These are phyloP conservation scores for Leptopilina syphax DNA, from an alignment of 2,888 invertebrate species.

Conservation along the genomic window DNA sequence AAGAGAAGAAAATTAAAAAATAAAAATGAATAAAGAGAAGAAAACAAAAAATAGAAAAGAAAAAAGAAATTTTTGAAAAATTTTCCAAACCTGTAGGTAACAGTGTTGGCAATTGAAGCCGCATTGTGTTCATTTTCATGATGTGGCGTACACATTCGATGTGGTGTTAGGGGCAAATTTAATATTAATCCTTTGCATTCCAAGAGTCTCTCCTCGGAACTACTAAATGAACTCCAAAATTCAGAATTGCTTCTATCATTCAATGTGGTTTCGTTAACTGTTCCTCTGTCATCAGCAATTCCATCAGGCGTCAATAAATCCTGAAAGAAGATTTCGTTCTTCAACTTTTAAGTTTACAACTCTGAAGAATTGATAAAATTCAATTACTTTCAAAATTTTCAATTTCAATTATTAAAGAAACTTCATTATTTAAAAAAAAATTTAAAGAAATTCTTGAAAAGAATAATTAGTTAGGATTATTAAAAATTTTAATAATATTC, in stretches of 20 bases:
- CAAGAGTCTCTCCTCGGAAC: constrained; percentile 86
- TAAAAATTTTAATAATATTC: no score
- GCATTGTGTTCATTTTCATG: constrained; percentile 75
- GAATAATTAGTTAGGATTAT: no score
- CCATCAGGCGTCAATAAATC: constrained; percentile 79
- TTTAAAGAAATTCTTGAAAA: no score
- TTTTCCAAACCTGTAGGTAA: constrained; percentile 82
- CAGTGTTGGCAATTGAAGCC: constrained; percentile 81
- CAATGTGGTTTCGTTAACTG: constrained; percentile 82
- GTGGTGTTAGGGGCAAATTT: constrained; percentile 84
- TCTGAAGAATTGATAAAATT: background rate
- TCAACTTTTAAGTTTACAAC: background rate
- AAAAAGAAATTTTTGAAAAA: background rate
- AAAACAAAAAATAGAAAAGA: background rate
- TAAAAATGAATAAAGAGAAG: background rate
- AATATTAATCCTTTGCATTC: constrained; percentile 86
- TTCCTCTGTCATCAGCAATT: constrained; percentile 82
- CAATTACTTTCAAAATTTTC: no score
- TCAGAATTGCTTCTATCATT: constrained; percentile 87
- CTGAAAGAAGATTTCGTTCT: constrained; percentile 43
- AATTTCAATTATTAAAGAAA: background rate
- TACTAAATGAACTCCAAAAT: constrained; percentile 89
- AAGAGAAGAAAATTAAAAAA: background rate
- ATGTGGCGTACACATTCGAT: constrained; percentile 79
- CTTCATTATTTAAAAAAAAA: background rate